Evolutionary conservation across 2,113 vertebrate genomes (phyloP).

Genomic region (Sinocyclocheilus anshuiensis): DNA sequence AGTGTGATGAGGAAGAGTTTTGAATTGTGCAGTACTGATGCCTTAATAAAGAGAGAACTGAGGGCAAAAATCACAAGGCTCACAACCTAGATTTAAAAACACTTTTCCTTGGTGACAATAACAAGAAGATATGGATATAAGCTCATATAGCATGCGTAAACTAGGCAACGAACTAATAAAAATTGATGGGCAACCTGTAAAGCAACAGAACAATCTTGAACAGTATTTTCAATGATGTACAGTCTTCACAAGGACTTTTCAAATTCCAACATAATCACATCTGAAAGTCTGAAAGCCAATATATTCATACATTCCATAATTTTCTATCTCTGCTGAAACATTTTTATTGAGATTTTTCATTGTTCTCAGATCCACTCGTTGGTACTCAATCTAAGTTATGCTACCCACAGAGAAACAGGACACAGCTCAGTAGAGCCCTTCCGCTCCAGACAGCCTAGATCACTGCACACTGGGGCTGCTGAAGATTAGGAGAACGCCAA

Average conservation of each 20-base stretch:
- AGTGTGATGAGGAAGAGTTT: background rate
- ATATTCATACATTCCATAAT: background rate
- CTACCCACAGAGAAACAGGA: conserved; percentile 47
- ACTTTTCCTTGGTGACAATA: background rate
- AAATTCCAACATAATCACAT: background rate
- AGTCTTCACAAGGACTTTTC: background rate
- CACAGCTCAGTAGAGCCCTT: conserved; percentile 33
- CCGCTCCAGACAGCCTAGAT: conserved; percentile 40
- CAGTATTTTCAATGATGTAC: background rate
- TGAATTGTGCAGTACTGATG: background rate
- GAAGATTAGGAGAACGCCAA: background rate
- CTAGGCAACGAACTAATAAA: background rate
- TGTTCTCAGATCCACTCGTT: background rate
- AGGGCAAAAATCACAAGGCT: background rate
- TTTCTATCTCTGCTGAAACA: background rate
- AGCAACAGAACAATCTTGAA: background rate
- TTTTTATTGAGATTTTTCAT: background rate
- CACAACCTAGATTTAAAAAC: background rate
- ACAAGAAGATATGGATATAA: background rate
- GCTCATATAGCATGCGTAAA: background rate
- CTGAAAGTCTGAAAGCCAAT: background rate
- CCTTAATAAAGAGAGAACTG: background rate
- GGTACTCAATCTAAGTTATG: conserved; percentile 28
- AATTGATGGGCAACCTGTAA: background rate
- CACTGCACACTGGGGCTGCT: background rate